Evolutionary conservation across 2,797 vertebrate genomes (phyloP).

Genomic region (Rhinella marina): DNA sequence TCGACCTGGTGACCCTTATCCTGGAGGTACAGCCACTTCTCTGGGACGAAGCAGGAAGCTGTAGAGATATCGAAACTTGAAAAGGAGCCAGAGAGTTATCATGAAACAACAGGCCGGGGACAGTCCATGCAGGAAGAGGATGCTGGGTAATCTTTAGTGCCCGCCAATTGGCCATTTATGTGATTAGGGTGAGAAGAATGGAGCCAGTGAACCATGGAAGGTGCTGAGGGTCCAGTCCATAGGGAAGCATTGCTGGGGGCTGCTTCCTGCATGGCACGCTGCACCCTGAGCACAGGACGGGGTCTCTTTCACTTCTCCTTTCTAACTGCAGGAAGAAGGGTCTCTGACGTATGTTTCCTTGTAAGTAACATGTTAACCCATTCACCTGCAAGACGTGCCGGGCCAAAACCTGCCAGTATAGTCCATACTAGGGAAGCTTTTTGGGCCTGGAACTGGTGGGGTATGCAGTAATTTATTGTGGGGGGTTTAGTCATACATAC

Average conservation of each 20-base stretch:
- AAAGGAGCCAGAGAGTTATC: slow-evolving; percentile 78
- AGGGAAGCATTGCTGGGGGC: neutral
- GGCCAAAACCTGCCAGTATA: neutral
- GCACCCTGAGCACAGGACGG: slow-evolving; percentile 53
- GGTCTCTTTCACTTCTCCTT: slow-evolving; percentile 62
- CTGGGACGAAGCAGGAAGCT: slow-evolving; percentile 82
- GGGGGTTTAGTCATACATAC: neutral
- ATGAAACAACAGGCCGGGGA: slow-evolving; percentile 78
- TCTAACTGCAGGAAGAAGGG: slow-evolving; percentile 53
- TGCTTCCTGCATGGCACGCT: neutral
- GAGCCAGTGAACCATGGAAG: slow-evolving; percentile 47
- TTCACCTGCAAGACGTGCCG: neutral
- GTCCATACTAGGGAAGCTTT: neutral
- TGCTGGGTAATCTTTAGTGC: slow-evolving; percentile 71
- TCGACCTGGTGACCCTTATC: slow-evolving; percentile 69
- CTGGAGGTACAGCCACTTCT: slow-evolving; percentile 74
- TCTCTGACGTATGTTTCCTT: slow-evolving; percentile 10
- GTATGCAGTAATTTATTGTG: neutral
- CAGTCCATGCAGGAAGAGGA: slow-evolving; percentile 78
- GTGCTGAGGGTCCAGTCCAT: neutral
- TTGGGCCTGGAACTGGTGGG: neutral
- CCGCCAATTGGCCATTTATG: slow-evolving; percentile 74
- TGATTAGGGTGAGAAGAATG: slow-evolving; percentile 31
- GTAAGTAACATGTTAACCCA: slow-evolving; percentile 50
- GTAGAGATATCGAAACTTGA: slow-evolving; percentile 78